Evolutionary conservation across 2,113 vertebrate species (phyloP).

Genomic region (Ameiurus melas): DNA sequence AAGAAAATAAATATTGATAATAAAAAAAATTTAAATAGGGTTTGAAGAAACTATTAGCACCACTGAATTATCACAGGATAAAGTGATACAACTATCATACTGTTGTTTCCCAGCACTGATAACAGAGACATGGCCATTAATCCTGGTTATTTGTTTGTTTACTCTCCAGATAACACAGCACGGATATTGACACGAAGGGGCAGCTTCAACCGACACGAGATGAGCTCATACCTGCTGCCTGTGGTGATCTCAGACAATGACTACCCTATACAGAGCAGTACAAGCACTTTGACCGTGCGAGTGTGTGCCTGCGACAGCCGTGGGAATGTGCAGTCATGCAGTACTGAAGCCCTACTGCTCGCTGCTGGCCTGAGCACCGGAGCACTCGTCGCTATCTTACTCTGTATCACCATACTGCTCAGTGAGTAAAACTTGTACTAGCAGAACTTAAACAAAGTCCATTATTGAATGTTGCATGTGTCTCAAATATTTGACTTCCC

Average conservation of each 20-base stretch:
- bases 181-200: conserved; percentile 89
- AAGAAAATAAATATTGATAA: background rate
- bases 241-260: conserved; percentile 95
- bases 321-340: conserved; percentile 89
- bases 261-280: conserved; percentile 93
- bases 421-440: conserved; percentile 73
- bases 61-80: background rate
- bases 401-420: conserved; percentile 86
- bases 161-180: conserved; percentile 90
- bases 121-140: conserved; percentile 25
- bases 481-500: background rate
- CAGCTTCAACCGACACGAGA: conserved; percentile 89
- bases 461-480: background rate
- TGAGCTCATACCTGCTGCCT: conserved; percentile 86
- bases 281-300: conserved; percentile 83
- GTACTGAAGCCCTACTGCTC: conserved; percentile 83
- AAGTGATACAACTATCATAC: conserved; percentile 1
- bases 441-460: background rate
- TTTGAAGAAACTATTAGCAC: background rate
- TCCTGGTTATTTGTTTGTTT: conserved; percentile 15
- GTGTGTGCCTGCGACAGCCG: conserved; percentile 86
- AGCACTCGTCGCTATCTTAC: conserved; percentile 86
- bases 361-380: conserved; percentile 88
- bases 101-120: conserved; percentile 14
- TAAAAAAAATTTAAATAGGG: background rate